These are phyloP conservation scores for Sepiola atlantica DNA, from an alignment of 2,888 invertebrate species.

Conservation along the genomic window DNA sequence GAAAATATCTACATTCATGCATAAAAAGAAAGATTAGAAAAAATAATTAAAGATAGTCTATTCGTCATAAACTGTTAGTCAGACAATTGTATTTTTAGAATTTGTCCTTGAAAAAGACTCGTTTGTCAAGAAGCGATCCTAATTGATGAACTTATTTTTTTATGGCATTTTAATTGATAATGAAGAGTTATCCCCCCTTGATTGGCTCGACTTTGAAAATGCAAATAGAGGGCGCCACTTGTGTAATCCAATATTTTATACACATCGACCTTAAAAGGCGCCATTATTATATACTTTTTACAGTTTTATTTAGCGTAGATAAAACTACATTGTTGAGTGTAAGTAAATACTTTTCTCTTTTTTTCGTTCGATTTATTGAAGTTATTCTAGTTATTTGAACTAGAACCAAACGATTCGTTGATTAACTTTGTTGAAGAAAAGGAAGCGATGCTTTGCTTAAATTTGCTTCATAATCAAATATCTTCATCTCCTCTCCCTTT, in stretches of 20 bases:
- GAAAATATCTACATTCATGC: too few relatives aligned
- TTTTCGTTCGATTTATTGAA: background rate
- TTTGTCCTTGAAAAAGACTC: too few relatives aligned
- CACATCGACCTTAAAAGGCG: constrained; percentile 16
- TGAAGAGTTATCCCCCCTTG: background rate
- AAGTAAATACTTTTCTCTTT: background rate
- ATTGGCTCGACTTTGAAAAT: background rate
- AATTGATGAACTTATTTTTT: too few relatives aligned
- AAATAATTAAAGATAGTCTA: too few relatives aligned
- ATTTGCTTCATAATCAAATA: background rate
- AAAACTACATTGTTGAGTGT: background rate
- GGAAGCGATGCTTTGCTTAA: background rate
- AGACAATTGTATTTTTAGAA: too few relatives aligned
- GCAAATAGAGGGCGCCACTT: background rate
- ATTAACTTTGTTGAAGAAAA: background rate
- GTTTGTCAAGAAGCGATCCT: too few relatives aligned
- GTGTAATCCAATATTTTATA: background rate
- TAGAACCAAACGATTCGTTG: background rate
- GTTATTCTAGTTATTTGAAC: background rate
- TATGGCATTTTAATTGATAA: too few relatives aligned
- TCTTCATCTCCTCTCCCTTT: background rate
- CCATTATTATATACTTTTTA: background rate
- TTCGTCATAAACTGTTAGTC: too few relatives aligned
- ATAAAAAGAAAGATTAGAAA: too few relatives aligned
- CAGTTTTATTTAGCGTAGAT: background rate